These are phyloP conservation scores for Platygyra sinensis DNA, from an alignment of 64 coral and sea anemone species.

Conservation along the genomic window DNA sequence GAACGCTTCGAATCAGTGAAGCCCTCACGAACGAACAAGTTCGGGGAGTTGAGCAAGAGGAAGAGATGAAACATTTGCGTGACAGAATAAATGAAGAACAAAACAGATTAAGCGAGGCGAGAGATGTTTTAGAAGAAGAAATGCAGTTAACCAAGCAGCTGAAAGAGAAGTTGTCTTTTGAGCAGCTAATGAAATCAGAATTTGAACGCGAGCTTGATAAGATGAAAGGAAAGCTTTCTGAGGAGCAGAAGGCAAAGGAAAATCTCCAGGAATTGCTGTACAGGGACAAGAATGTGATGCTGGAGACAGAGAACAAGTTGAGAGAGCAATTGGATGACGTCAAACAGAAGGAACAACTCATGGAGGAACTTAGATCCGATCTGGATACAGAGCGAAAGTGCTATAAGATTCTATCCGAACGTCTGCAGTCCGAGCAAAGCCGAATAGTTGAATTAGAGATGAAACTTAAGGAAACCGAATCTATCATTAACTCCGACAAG, in stretches of 20 bases:
- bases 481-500: slow-evolving; percentile 44
- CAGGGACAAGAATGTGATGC: slow-evolving; percentile 44
- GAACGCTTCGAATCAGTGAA: slow-evolving; percentile 53
- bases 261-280: slow-evolving; percentile 22
- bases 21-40: slow-evolving; percentile 69
- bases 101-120: slow-evolving; percentile 4
- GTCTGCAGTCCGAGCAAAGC: slow-evolving; percentile 54
- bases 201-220: slow-evolving; percentile 57
- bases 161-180: slow-evolving; percentile 59
- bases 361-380: slow-evolving; percentile 55
- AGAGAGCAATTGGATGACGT: slow-evolving; percentile 41
- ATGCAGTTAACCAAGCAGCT: slow-evolving; percentile 40
- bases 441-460: slow-evolving; percentile 50
- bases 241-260: slow-evolving; percentile 44
- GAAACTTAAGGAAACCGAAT: slow-evolving; percentile 67
- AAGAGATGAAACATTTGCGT: slow-evolving; percentile 23
- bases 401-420: slow-evolving; percentile 45
- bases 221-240: slow-evolving; percentile 34
- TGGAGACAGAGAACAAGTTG: slow-evolving; percentile 44
- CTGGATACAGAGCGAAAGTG: slow-evolving; percentile 72
- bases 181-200: slow-evolving; percentile 60
- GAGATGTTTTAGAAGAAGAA: slow-evolving; percentile 11
- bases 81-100: slow-evolving; percentile 32
- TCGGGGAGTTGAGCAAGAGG: slow-evolving; percentile 46
- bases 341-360: slow-evolving; percentile 18